A percentile compares a stretch with the other conserved stretches of the same genome.
These are phyloP conservation scores for Myopa tessellatipennis DNA, from an alignment of 2,888 invertebrate species.

Conservation along the genomic window DNA sequence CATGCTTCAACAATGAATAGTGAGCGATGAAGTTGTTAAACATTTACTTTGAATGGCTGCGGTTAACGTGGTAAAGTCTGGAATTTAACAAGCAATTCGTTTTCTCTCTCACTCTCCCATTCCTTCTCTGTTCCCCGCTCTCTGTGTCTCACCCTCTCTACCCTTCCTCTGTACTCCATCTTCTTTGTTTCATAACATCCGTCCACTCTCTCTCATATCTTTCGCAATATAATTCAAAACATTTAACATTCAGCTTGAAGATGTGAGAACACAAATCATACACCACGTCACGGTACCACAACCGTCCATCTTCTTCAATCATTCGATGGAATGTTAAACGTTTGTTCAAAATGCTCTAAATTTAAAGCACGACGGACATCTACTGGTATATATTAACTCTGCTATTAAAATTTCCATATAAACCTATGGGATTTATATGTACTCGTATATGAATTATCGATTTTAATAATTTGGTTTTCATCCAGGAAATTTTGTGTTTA, in stretches of 20 bases:
- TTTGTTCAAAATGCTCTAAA: too few relatives aligned
- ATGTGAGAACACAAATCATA: background rate
- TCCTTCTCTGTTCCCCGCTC: background rate
- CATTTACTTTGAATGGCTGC: conserved; percentile 18
- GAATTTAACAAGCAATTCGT: conserved; percentile 3
- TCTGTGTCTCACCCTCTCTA: background rate
- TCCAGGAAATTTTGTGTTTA: too few relatives aligned
- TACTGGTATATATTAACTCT: too few relatives aligned
- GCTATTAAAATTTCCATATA: background rate
- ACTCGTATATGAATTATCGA: too few relatives aligned
- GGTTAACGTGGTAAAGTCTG: conserved; percentile 15
- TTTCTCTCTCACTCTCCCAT: background rate
- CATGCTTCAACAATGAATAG: background rate
- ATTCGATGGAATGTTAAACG: too few relatives aligned
- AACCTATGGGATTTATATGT: too few relatives aligned
- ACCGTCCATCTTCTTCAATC: too few relatives aligned
- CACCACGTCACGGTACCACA: too few relatives aligned
- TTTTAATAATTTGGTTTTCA: too few relatives aligned
- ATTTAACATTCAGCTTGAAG: background rate
- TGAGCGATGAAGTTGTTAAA: conserved; percentile 23
- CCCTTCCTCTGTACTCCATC: too few relatives aligned
- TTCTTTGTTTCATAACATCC: background rate
- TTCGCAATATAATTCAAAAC: too few relatives aligned
- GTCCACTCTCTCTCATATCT: background rate
- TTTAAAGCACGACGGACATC: too few relatives aligned